Percentiles rank a stretch among this genome's conserved stretches.
Evolutionary conservation across 2,113 vertebrate genomes (phyloP).

Genomic region (Neotoma lepida): DNA sequence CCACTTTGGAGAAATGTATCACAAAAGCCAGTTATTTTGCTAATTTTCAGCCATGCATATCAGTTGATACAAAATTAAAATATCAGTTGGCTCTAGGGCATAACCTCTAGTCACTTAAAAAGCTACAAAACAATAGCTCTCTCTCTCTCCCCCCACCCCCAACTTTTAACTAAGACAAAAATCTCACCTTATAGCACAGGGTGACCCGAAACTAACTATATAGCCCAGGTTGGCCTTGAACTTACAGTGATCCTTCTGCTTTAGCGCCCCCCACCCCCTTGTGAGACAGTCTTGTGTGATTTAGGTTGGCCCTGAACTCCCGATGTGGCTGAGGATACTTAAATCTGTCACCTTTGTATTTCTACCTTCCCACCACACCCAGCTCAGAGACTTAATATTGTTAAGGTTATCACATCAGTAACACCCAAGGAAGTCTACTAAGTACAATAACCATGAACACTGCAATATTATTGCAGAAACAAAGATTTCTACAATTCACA

Average conservation of each 20-base stretch:
- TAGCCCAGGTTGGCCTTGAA: background rate
- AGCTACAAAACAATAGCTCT: background rate
- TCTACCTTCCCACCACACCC: background rate
- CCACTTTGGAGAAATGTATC: conserved; percentile 38
- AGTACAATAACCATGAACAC: background rate
- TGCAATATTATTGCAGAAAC: background rate
- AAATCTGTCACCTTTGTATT: background rate
- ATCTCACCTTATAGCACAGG: background rate
- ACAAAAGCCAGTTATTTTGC: background rate
- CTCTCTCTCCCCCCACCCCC: background rate
- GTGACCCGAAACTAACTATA: background rate
- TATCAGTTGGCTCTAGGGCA: conserved; percentile 31
- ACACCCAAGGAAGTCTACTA: background rate
- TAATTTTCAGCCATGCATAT: conserved; percentile 46
- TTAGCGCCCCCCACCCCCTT: background rate
- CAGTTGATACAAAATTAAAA: conserved; percentile 42
- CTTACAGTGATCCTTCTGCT: background rate
- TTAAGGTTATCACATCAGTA: background rate
- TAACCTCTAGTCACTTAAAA: conserved; percentile 18
- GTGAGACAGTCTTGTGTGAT: background rate
- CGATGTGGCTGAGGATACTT: background rate
- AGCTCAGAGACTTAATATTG: background rate
- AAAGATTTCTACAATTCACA: conserved; percentile 5
- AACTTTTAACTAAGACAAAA: background rate
- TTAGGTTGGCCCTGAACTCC: background rate